Conservation (phyloP, 2,888 invertebrate species). For the Phasia obesa region DNA sequence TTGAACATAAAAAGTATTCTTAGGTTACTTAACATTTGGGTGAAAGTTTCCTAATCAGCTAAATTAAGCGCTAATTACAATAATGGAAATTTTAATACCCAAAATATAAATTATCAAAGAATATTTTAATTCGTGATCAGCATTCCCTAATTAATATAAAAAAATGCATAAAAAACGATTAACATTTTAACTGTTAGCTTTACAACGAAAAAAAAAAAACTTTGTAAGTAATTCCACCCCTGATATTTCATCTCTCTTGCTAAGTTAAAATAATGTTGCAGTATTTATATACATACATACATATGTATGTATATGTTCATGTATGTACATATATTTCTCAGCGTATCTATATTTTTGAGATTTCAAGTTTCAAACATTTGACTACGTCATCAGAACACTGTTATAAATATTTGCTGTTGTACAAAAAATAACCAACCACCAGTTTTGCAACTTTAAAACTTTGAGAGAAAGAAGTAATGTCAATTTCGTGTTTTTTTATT, state of each 20-base stretch:
- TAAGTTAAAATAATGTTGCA: neutral
- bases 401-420: neutral
- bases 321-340: neutral
- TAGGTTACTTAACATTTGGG: too few relatives aligned
- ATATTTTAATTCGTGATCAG: too few relatives aligned
- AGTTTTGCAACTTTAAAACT: neutral
- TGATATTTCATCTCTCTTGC: slow-evolving; percentile 18
- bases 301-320: neutral
- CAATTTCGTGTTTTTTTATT: neutral
- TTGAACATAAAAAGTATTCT: too few relatives aligned
- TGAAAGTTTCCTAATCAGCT: too few relatives aligned
- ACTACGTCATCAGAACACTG: slow-evolving; percentile 36
- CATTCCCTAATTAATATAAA: too few relatives aligned
- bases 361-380: neutral
- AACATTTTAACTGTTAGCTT: too few relatives aligned
- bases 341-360: slow-evolving; percentile 17
- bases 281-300: too few relatives aligned
- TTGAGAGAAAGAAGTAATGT: slow-evolving; percentile 5
- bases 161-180: too few relatives aligned
- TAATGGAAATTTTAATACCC: too few relatives aligned
- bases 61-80: too few relatives aligned
- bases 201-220: too few relatives aligned
- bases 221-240: slow-evolving; percentile 1
- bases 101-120: too few relatives aligned
- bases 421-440: slow-evolving; percentile 27